Base-by-base conservation (phyloP, 2,797 vertebrate species). In the Chromobotia macracanthus region DNA sequence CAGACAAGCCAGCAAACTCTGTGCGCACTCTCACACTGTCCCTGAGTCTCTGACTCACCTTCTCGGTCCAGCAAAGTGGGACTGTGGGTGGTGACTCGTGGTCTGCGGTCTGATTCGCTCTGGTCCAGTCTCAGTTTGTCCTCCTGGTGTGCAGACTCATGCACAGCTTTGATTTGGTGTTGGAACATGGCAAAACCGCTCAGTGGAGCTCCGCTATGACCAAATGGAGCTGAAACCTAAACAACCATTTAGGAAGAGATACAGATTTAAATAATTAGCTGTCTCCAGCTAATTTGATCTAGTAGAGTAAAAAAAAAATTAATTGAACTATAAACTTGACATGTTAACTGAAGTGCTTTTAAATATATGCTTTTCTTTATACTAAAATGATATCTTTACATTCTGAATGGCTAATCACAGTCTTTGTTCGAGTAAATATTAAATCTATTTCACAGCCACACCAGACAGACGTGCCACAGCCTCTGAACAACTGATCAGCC, bases 81-180 rank as follows among this genome's bases (percentile, higher is more conserved):
- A 89, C 96, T 97, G 87, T 94, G 95, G 41, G 94, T 94, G 70
- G 89, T 82, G 77, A 95, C 94, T 19, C 91, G 92, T 0, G 92
- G 92, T 79, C 95, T 93, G 44, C 94, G 95, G 0, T 99, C 97
- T 85, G 93, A 68, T 69, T 96, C 96, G 60, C 93, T 90, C 86
- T 95, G 95, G 74, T 98, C 97, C 81, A 97, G 96, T 86, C 97
- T 92, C 91, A 97, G 97, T 75, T 94, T 95, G 67, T 99, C 98
- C 75, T 99, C 97, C 85, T 97, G 90, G 86, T 98, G 93, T 0
- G 95, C 95, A 0, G 96, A 98, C 77, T 99, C 97, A 9, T 98
- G 97, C 86, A 93, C 95, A 0, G 95, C 96, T 88, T 98, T 98
- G 87, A 99, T 97, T 87, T 99, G 98, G 70, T 97, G 93, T 80